phyloP scores from a whole-genome alignment of 2,797 vertebrate genomes.

The Agapornis canus region DNA sequence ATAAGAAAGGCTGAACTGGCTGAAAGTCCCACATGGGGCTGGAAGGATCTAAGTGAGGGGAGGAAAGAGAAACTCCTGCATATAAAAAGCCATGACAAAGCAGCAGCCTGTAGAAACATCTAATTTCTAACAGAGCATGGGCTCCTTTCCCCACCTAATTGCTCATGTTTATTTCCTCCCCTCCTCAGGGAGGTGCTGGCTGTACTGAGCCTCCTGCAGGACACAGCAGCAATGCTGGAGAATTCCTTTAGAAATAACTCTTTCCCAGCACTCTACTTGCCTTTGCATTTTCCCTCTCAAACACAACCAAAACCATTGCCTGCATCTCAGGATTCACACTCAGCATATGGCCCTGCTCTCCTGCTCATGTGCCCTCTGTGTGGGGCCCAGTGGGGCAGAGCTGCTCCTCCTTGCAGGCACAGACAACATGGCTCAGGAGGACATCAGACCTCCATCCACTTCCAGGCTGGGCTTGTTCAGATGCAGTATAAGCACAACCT shows the following conservation, averaged over 20 bases:
- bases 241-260: neutral
- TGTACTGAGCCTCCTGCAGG: neutral
- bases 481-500: accelerated
- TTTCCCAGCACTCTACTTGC: neutral
- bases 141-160: neutral
- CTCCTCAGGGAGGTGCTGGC: neutral
- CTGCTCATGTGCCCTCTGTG: accelerated
- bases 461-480: neutral
- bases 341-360: accelerated
- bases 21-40: neutral
- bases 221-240: neutral
- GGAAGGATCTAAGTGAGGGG: neutral
- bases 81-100: neutral
- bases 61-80: neutral
- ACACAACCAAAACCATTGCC: neutral
- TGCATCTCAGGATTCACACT: neutral
- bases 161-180: neutral
- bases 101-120: neutral
- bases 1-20: neutral
- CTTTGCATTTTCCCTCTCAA: neutral
- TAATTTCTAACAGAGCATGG: neutral
- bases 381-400: accelerated
- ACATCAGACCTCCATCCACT: neutral
- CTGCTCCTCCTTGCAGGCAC: neutral
- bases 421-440: accelerated